A percentile compares a stretch with the other conserved stretches of the same genome.
Evolutionary conservation across 2,797 vertebrate species (phyloP).

Genomic region (Halcyon badia): DNA sequence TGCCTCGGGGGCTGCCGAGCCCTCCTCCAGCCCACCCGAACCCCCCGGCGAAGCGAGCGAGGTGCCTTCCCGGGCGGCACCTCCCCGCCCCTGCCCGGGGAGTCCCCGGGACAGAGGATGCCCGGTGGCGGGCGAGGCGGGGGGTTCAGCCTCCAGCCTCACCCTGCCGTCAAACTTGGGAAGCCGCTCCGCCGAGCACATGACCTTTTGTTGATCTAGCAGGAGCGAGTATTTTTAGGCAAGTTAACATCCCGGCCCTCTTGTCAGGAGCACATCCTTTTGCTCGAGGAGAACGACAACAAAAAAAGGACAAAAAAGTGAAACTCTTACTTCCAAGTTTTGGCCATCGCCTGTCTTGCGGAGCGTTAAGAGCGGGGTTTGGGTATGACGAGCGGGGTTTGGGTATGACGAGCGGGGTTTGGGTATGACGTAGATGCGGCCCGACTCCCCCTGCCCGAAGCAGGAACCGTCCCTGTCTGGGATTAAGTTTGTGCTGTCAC

Average conservation of each 20-base stretch:
- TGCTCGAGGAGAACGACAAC: not conserved
- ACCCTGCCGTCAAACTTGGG: constrained; percentile 77
- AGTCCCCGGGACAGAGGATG: constrained; percentile 38
- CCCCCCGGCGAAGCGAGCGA: not conserved
- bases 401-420: constrained; percentile 19
- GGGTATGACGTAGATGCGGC: constrained; percentile 8
- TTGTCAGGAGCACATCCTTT: constrained; percentile 42
- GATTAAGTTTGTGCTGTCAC: constrained; percentile 67
- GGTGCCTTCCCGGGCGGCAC: not conserved
- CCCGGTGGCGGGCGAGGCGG: constrained; percentile 32
- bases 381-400: not conserved
- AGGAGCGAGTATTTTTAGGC: constrained; percentile 55
- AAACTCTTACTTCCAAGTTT: constrained; percentile 61
- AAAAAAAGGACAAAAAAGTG: not conserved
- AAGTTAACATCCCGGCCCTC: constrained; percentile 54
- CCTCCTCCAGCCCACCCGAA: not conserved
- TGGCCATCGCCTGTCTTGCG: not conserved
- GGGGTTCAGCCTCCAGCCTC: constrained; percentile 64
- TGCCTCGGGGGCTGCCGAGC: not conserved
- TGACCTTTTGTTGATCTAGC: constrained; percentile 80
- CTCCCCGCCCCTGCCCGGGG: not conserved
- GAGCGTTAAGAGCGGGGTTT: constrained; percentile 4
- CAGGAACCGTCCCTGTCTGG: constrained; percentile 9
- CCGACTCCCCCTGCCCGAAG: constrained; percentile 21
- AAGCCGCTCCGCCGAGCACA: constrained; percentile 75